These are phyloP conservation scores for Amazona ochrocephala DNA, from an alignment of 2,797 vertebrate genomes.

Conservation along the genomic window DNA sequence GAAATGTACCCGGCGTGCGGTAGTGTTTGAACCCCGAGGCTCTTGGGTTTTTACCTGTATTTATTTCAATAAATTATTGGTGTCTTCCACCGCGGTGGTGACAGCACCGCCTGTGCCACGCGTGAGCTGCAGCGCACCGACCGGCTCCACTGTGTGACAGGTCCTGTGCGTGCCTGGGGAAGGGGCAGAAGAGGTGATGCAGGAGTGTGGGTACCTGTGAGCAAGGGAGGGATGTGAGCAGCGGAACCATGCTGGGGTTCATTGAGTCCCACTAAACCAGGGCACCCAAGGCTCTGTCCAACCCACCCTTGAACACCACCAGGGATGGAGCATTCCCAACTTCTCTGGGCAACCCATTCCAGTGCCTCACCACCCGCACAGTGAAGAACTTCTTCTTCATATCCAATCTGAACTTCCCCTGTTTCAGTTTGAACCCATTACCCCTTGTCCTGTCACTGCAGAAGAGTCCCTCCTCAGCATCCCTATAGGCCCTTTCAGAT, in stretches of 20 bases:
- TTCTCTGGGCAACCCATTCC: no score
- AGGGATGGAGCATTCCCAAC: no score
- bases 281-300: background rate
- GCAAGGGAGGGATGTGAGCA: background rate
- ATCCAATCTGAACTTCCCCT: no score
- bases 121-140: background rate
- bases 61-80: constrained; percentile 76
- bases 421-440: no score
- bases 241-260: background rate
- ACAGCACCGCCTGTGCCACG: background rate
- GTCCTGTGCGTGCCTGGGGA: background rate
- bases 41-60: constrained; percentile 41
- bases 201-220: background rate
- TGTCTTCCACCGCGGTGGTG: constrained; percentile 32
- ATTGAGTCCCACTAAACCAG: background rate
- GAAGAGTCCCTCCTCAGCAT: no score
- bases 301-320: background rate
- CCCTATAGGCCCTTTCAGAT: no score
- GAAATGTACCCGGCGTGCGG: background rate
- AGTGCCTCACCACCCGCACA: no score
- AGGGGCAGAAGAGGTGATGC: background rate
- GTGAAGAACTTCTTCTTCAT: no score
- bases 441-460: no score
- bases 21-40: background rate
- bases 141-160: background rate